Percentiles rank a stretch among this genome's conserved stretches.
phyloP scores from a whole-genome alignment of 30 jellyfish, hydroid and myxozoan genomes.

The Hydra vulgaris region DNA sequence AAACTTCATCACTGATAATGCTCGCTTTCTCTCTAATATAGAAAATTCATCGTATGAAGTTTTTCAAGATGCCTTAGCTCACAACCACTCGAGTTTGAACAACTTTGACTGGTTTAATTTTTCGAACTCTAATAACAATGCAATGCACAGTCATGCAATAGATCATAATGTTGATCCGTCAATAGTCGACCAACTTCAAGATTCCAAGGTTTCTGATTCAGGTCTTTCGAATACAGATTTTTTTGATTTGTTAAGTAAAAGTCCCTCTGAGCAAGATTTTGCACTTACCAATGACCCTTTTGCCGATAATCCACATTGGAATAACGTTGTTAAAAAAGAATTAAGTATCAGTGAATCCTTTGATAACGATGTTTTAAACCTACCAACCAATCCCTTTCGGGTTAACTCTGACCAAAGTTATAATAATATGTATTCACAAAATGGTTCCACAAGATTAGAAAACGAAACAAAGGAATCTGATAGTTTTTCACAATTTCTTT shows the following conservation, averaged over 20 bases:
- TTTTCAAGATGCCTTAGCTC: neutral
- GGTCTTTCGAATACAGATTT: neutral
- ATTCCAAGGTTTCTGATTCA: neutral
- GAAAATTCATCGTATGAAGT: neutral
- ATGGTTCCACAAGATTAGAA: neutral
- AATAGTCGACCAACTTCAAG: neutral
- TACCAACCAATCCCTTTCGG: neutral
- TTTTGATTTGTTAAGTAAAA: neutral
- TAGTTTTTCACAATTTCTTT: constrained; percentile 1
- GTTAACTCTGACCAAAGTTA: neutral
- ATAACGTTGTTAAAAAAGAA: constrained; percentile 34
- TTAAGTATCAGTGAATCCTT: neutral
- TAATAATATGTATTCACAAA: too few species aligned
- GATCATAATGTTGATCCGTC: neutral
- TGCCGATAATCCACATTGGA: constrained; percentile 39
- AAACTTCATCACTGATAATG: neutral
- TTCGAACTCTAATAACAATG: neutral
- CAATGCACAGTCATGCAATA: neutral
- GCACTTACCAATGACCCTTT: constrained; percentile 20
- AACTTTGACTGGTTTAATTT: neutral
- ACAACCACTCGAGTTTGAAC: neutral
- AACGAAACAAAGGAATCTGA: neutral
- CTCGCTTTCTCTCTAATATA: neutral
- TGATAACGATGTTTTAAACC: neutral
- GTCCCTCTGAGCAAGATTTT: constrained; percentile 27